These are phyloP conservation scores for Trissolcus brochymenae DNA, from an alignment of 2,888 invertebrate species.

Conservation along the genomic window DNA sequence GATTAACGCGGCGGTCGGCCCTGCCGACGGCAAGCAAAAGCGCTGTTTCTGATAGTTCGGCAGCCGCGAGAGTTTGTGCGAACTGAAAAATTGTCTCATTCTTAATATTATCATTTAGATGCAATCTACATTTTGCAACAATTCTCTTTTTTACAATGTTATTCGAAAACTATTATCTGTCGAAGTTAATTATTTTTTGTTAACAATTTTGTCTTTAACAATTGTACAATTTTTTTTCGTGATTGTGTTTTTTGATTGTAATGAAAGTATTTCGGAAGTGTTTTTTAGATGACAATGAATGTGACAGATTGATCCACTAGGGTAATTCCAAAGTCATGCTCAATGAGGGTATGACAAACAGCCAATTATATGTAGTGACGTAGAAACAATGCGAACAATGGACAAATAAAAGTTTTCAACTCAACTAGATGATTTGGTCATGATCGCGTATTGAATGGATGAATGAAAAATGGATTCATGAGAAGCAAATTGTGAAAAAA, in stretches of 20 bases:
- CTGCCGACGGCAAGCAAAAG: conserved; percentile 70
- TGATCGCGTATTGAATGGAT: too few relatives aligned
- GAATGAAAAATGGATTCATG: too few relatives aligned
- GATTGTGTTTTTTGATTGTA: background rate
- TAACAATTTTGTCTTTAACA: too few relatives aligned
- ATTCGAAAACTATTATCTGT: too few relatives aligned
- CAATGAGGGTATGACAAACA: conserved; percentile 47
- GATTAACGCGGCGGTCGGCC: conserved; percentile 71
- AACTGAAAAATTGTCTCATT: conserved; percentile 71
- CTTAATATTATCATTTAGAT: too few relatives aligned
- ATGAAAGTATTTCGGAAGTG: conserved; percentile 9
- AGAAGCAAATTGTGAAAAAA: too few relatives aligned
- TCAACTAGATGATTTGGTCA: too few relatives aligned
- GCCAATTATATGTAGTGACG: conserved; percentile 62
- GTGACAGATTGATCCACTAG: conserved; percentile 48
- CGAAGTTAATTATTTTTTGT: too few relatives aligned
- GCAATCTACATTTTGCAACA: too few relatives aligned
- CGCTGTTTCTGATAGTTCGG: conserved; percentile 76
- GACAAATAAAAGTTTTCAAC: conserved; percentile 9
- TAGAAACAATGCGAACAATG: conserved; percentile 61
- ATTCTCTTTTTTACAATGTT: too few relatives aligned
- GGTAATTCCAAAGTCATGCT: conserved; percentile 46
- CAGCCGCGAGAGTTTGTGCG: conserved; percentile 74
- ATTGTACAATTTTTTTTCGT: background rate
- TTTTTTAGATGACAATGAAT: conserved; percentile 19